Base-by-base conservation (phyloP, 2,797 vertebrate genomes). In the Tapirus indicus region DNA sequence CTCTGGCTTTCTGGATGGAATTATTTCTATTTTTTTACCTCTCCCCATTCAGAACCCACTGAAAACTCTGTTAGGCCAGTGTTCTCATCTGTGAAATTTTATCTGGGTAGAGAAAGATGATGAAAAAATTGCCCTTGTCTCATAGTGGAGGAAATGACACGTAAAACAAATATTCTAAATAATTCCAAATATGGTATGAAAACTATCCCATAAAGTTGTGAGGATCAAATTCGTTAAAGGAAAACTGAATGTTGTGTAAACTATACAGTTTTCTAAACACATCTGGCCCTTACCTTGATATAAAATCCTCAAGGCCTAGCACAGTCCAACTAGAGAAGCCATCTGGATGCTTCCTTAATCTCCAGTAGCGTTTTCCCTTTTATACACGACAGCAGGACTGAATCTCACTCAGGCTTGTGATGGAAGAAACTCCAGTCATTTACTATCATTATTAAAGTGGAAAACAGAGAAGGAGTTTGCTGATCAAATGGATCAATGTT, bases 121-220 rank as follows among this genome's bases (percentile, higher is more conserved):
- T 52, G 29, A 69, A 49, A 89, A 69, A 68, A 35, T n/a, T 71
- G 20, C 68, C 56, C 14, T 95, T 86, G 49, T 74, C 69, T 96
- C 38, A 68, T 77, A 66, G 29, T 64, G n/a, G 49, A 89, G n/a
- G 68, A 95, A 96, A 64, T 94, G 49, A 27, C 35, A 41, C 47
- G 16, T 78, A 88, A 91, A 94, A 56, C 35, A 97, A 80, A 47
- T 90, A 69, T 68, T 96, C 41, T 85, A 89, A 80, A 49, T 74
- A 90, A 82, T 62, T 97, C 47, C 80, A 86, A 90, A 77, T 71
- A 83, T 16, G 9, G 29, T 75, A 78, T 89, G 7, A 93, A 54
- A 94, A 93, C 41, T 93, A 79, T 18, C 27, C 32, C 62, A 64
- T 79, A 83, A 84, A 87, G 5, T 74, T 85, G 13, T 84, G 17